Evolutionary conservation across 2,797 vertebrate species (phyloP).

Genomic region (Coracias cyanogaster): DNA sequence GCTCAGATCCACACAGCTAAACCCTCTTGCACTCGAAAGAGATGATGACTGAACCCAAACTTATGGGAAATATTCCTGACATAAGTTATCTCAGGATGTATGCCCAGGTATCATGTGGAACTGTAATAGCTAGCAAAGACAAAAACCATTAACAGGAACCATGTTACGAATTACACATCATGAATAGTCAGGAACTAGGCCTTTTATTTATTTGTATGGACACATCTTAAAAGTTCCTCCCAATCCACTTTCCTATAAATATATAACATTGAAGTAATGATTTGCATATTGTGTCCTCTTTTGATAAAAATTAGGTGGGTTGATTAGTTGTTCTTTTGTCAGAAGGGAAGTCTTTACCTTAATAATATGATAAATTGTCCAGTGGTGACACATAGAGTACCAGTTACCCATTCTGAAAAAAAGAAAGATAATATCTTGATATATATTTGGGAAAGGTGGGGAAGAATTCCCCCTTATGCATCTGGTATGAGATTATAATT

Average conservation of each 20-base stretch:
- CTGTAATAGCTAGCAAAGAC: not conserved
- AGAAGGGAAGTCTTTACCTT: not conserved
- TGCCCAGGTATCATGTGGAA: not conserved
- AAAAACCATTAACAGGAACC: not conserved
- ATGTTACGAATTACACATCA: not conserved
- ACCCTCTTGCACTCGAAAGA: not conserved
- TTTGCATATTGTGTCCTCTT: not conserved
- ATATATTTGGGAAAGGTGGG: not conserved
- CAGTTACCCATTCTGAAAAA: not conserved
- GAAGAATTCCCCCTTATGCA: not conserved
- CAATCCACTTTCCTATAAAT: not conserved
- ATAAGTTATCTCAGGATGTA: not conserved
- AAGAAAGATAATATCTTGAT: not conserved
- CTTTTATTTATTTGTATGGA: not conserved
- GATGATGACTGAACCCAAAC: not conserved
- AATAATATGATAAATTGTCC: not conserved
- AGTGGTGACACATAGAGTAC: rapidly evolving
- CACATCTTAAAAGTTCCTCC: not conserved
- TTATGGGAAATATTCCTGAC: not conserved
- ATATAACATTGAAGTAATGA: not conserved
- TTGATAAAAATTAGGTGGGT: not conserved
- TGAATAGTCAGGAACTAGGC: not conserved
- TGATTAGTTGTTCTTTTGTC: not conserved
- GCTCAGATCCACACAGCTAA: not conserved
- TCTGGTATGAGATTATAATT: not conserved